Base-by-base conservation (phyloP, 2,888 invertebrate genomes). In the Eremobia ochroleuca region DNA sequence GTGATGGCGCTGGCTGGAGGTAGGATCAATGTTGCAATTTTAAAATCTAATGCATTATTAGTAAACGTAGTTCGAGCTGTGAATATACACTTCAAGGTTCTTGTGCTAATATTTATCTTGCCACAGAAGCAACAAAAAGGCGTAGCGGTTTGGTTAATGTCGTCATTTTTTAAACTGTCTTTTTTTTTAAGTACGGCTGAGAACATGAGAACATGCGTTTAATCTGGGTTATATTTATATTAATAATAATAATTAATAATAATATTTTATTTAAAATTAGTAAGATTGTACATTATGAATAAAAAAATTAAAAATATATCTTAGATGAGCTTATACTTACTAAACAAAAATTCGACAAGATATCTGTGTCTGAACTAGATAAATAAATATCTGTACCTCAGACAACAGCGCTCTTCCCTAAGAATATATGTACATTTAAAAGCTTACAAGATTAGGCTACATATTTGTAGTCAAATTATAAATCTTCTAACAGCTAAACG, bases 21-120 rank as follows among this genome's bases (percentile, higher is more conserved):
- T 75, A 77, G 77, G 61, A 76, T 81, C 75, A 81, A 77, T 88
- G 85, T 86, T 88, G 88, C 86, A 87, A 87, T 79, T 85, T 86
- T 81, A 78, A 85, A 86, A 79, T 76, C 78, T 76, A 85, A 82
- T 80, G 76, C 73, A 81, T 82, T 85, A 85, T 81, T 85, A 77
- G 72, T 80, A 82, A 85, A 75, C 79, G 80, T 83, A 76, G 81
- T 71, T 73, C 64, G 77, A 83, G 78, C 71, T 73, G 82, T 72
- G 74, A 77, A 85, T 77, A 85, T 81, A 81, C 65, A 80, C 73
- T 71, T 66, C 81, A 76, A 83, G 71, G 67, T 80, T 85, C 74
- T 69, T 79, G 69, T 70, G 75, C 59, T 65, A 73, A 85, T 78
- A 78, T 75, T 82, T 64, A 85, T 75, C 74, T 84, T 75, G 62